phyloP scores from a whole-genome alignment of 2,888 invertebrate species.

The Sphaerophoria rueppellii region DNA sequence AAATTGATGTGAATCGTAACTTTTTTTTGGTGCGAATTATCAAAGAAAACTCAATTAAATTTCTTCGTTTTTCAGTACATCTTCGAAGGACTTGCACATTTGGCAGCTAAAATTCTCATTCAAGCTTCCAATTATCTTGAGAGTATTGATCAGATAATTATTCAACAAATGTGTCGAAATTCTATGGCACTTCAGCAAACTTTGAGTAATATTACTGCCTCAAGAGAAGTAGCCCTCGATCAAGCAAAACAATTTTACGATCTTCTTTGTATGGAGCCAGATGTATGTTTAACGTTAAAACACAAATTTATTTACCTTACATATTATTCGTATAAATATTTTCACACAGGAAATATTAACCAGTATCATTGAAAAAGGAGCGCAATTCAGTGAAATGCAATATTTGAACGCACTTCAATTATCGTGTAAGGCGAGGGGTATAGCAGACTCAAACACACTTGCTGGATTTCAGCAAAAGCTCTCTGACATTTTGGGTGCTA shows the following conservation, averaged over 20 bases:
- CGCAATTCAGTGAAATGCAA: slow-evolving; percentile 93
- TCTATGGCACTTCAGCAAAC: slow-evolving; percentile 93
- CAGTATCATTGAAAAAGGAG: slow-evolving; percentile 92
- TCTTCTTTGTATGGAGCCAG: slow-evolving; percentile 90
- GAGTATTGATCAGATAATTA: slow-evolving; percentile 90
- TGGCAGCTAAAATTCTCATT: slow-evolving; percentile 91
- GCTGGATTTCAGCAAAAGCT: slow-evolving; percentile 89
- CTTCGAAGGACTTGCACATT: slow-evolving; percentile 92
- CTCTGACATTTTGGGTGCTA: slow-evolving; percentile 89
- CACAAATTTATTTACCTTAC: neutral
- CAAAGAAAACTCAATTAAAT: too few relatives aligned
- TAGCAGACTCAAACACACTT: slow-evolving; percentile 84
- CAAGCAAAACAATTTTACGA: slow-evolving; percentile 95
- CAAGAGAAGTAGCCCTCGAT: slow-evolving; percentile 92
- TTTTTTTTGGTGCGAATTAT: too few relatives aligned
- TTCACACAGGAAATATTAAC: slow-evolving; percentile 89
- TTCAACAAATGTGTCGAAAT: slow-evolving; percentile 93
- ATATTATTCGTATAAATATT: slow-evolving; percentile 58
- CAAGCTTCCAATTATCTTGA: slow-evolving; percentile 91
- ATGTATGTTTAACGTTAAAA: slow-evolving; percentile 84
- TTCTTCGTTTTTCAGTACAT: slow-evolving; percentile 86
- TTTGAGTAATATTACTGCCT: slow-evolving; percentile 91
- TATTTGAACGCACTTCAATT: slow-evolving; percentile 93
- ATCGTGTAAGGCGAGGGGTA: slow-evolving; percentile 86
- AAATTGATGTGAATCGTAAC: neutral